These are phyloP conservation scores for Lissonota sp. DNA, from an alignment of 2,888 invertebrate genomes.

Conservation along the genomic window DNA sequence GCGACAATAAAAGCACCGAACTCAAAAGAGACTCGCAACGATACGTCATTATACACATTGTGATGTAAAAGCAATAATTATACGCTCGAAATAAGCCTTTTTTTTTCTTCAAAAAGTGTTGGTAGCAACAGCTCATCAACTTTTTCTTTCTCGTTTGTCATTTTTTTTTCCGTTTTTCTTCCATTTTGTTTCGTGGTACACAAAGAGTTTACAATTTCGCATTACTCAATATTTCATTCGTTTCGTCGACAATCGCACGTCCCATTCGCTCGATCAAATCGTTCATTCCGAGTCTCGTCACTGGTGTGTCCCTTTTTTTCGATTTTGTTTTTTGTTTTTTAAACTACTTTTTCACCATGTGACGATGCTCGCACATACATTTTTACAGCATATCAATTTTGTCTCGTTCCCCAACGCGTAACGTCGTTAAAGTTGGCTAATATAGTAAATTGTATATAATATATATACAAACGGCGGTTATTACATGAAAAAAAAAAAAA, in stretches of 20 bases:
- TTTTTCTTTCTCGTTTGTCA: constrained; percentile 23
- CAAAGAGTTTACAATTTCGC: constrained; percentile 68
- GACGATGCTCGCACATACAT: neutral
- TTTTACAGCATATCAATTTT: constrained; percentile 22
- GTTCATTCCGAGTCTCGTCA: constrained; percentile 30
- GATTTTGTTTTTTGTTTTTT: constrained; percentile 2
- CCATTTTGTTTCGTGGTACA: constrained; percentile 64
- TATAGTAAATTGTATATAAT: constrained; percentile 75
- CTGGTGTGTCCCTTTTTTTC: constrained; percentile 39
- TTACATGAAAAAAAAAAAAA: constrained; percentile 63
- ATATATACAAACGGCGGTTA: constrained; percentile 77
- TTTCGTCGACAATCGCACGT: constrained; percentile 25
- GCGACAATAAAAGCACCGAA: constrained; percentile 51
- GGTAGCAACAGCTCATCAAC: constrained; percentile 39
- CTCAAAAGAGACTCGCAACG: constrained; percentile 39
- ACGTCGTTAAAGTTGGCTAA: constrained; percentile 67
- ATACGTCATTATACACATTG: constrained; percentile 35
- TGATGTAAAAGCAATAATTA: constrained; percentile 49
- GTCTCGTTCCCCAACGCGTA: constrained; percentile 46
- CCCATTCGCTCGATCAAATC: constrained; percentile 40
- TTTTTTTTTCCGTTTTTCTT: constrained; percentile 48
- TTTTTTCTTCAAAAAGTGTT: constrained; percentile 34
- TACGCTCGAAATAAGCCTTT: constrained; percentile 43
- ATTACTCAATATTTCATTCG: constrained; percentile 51
- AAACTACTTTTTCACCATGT: neutral